phyloP scores from a whole-genome alignment of 2,797 vertebrate genomes.

The Luscinia megarhynchos region DNA sequence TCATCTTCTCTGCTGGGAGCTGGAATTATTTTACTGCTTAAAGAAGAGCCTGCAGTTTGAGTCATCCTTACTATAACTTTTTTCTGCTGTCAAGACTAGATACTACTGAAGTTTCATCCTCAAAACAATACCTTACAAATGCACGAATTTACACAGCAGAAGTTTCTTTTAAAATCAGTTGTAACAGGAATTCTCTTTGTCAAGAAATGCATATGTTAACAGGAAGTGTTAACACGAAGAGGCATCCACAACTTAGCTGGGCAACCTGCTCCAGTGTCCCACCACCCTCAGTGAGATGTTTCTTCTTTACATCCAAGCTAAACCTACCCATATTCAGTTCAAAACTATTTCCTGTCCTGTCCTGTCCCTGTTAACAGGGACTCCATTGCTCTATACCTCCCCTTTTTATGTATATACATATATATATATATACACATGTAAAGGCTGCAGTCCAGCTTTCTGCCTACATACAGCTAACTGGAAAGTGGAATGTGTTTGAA shows the following conservation, averaged over 20 bases:
- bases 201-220: not conserved
- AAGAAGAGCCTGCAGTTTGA: not conserved
- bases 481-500: not conserved
- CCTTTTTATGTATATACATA: not conserved
- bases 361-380: not conserved
- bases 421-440: no score
- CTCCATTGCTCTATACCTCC: not conserved
- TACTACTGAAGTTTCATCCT: not conserved
- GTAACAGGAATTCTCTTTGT: not conserved
- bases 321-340: not conserved
- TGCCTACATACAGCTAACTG: not conserved
- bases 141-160: not conserved
- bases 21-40: constrained; percentile 16
- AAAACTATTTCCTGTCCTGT: not conserved
- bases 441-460: not conserved
- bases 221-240: not conserved
- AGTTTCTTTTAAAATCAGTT: not conserved
- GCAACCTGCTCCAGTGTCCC: not conserved
- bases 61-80: not conserved
- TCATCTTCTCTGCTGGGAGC: constrained; percentile 47
- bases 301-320: not conserved
- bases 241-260: not conserved
- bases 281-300: rapidly evolving
- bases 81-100: not conserved
- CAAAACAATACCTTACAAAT: not conserved